phyloP scores from a whole-genome alignment of 2,888 invertebrate species.

The Ophion obscuratus region DNA sequence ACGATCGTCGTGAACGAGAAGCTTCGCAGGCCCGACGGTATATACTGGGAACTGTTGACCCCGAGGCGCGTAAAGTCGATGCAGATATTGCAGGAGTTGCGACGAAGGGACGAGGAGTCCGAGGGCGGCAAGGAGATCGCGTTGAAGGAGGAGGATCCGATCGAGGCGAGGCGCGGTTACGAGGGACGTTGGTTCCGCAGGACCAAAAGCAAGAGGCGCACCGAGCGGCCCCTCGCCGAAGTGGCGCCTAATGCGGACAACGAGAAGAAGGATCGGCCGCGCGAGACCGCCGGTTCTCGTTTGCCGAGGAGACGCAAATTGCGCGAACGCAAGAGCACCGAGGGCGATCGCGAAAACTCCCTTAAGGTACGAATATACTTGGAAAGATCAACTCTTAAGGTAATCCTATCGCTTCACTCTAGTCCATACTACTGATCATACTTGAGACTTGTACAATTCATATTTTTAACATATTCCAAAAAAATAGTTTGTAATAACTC shows the following conservation, averaged over 20 bases:
- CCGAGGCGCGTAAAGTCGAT: constrained; percentile 89
- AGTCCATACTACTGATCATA: too few species aligned
- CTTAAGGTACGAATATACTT: neutral
- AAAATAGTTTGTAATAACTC: too few species aligned
- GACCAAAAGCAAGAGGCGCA: constrained; percentile 61
- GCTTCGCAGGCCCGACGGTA: constrained; percentile 89
- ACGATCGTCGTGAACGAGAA: constrained; percentile 87
- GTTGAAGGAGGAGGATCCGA: constrained; percentile 89
- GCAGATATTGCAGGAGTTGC: constrained; percentile 89
- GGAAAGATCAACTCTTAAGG: too few species aligned
- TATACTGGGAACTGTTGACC: constrained; percentile 92
- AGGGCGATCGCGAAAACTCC: constrained; percentile 71
- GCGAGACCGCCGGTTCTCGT: constrained; percentile 56
- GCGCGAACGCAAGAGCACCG: constrained; percentile 71
- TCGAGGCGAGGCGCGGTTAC: constrained; percentile 86
- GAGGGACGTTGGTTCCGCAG: constrained; percentile 65
- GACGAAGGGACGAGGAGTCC: constrained; percentile 88
- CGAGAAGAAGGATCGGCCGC: constrained; percentile 50
- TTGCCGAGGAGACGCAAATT: constrained; percentile 69
- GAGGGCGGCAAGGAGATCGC: constrained; percentile 86
- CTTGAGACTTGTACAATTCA: too few species aligned
- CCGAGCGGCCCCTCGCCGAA: constrained; percentile 55
- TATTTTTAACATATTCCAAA: too few species aligned
- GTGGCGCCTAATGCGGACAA: constrained; percentile 35
- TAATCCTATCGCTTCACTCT: too few species aligned